Conservation (phyloP, 2,888 invertebrate genomes). For the Polymixis flavicincta region DNA sequence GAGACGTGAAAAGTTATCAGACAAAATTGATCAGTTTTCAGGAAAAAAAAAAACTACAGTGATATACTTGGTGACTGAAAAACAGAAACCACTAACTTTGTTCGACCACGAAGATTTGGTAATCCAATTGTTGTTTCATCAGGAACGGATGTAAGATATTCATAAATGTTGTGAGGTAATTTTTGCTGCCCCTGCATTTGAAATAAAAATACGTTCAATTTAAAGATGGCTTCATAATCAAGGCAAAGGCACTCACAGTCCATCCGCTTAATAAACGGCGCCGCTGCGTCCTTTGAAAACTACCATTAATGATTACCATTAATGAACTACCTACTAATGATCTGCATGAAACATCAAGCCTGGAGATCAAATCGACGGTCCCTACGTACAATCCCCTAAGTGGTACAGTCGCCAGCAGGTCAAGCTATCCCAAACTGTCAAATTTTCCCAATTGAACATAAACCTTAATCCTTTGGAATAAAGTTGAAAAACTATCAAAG, state of each 20-base stretch:
- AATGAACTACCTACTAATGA: too few species aligned
- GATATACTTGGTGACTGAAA: constrained; percentile 5
- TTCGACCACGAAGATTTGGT: constrained; percentile 97
- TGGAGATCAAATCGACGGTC: neutral
- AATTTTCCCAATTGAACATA: too few species aligned
- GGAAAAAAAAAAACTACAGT: neutral
- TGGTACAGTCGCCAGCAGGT: too few species aligned
- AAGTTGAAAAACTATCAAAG: too few species aligned
- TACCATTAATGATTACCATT: too few species aligned
- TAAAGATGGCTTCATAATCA: neutral
- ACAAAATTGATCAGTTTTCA: neutral
- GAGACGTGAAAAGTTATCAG: neutral
- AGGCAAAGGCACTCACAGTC: neutral
- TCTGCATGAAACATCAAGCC: too few species aligned
- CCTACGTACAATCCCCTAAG: too few species aligned
- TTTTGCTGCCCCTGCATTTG: constrained; percentile 91
- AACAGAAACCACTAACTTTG: constrained; percentile 87
- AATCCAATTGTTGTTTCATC: constrained; percentile 96
- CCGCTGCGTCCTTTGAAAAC: neutral
- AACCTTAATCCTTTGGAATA: too few species aligned
- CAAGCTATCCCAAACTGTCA: too few species aligned
- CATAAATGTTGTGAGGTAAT: constrained; percentile 94
- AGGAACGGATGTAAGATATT: constrained; percentile 97
- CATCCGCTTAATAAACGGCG: too few species aligned
- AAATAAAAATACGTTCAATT: constrained; percentile 21